Conservation (phyloP, 2,888 invertebrate species). For the Eupithecia exiguata region DNA sequence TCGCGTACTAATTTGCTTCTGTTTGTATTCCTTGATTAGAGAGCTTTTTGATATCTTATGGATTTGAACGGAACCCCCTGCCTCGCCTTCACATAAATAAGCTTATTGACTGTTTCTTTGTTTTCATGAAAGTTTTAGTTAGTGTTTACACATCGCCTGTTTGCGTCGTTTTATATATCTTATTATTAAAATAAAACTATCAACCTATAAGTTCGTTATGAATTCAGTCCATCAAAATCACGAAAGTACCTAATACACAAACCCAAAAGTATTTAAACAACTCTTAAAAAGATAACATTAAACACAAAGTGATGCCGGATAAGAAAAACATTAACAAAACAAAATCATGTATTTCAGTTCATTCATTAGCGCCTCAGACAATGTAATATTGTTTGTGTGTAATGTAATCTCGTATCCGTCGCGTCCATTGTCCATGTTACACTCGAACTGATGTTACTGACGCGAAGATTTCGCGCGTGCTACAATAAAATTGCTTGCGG, state of each 20-base stretch:
- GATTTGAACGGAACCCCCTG: not conserved
- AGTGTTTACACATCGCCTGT: not conserved
- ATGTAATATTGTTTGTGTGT: not conserved
- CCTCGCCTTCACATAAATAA: not conserved
- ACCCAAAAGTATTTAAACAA: not conserved
- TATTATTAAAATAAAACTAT: not conserved
- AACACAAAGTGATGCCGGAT: not conserved
- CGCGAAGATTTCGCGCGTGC: slow-evolving; percentile 28
- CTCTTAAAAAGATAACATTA: not conserved
- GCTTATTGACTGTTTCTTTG: not conserved
- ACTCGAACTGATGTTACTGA: slow-evolving; percentile 11
- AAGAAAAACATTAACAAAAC: not conserved
- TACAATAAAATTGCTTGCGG: slow-evolving; percentile 30
- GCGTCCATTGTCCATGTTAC: slow-evolving; percentile 5
- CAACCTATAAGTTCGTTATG: not conserved
- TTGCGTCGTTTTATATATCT: too few species aligned
- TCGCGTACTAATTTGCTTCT: slow-evolving; percentile 29
- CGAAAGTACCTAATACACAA: not conserved
- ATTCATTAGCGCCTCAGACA: slow-evolving; percentile 14
- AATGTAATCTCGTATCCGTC: not conserved
- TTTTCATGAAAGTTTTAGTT: not conserved
- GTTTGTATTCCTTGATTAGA: not conserved
- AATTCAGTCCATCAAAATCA: not conserved
- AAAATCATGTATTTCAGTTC: not conserved
- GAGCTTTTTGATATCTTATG: not conserved